phyloP scores from a whole-genome alignment of 2,888 invertebrate genomes.

The Drosophila flavopinicola region DNA sequence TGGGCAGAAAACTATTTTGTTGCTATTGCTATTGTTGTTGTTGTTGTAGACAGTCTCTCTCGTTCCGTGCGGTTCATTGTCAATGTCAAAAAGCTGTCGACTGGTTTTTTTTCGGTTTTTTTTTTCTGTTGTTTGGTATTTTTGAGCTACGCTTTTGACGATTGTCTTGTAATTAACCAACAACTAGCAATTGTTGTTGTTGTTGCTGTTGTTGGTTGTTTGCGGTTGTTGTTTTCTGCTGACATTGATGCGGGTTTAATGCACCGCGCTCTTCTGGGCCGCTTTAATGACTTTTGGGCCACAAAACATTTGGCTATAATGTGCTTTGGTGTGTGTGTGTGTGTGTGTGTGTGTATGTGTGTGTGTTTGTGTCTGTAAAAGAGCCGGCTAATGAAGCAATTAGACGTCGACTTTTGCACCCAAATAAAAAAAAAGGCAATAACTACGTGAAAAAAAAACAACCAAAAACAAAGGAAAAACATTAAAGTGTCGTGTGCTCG shows the following conservation, averaged over 20 bases:
- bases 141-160: conserved; percentile 56
- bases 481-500: not conserved
- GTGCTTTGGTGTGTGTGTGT: not conserved
- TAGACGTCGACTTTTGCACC: conserved; percentile 65
- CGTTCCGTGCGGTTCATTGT: conserved; percentile 62
- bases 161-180: conserved; percentile 69
- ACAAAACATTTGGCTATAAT: conserved; percentile 38
- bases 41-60: conserved; percentile 22
- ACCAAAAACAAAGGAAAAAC: conserved; percentile 14
- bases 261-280: conserved; percentile 53
- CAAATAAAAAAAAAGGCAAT: conserved; percentile 3
- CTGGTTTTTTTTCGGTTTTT: conserved; percentile 55
- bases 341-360: conserved; percentile 1
- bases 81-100: conserved; percentile 70
- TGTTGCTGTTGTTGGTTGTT: conserved; percentile 20
- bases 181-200: conserved; percentile 49
- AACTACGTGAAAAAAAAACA: not conserved
- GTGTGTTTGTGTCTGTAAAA: not conserved
- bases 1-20: conserved; percentile 46
- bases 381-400: conserved; percentile 73
- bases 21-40: conserved; percentile 21
- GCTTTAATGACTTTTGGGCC: conserved; percentile 49
- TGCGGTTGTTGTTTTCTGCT: conserved; percentile 41
- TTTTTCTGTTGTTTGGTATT: conserved; percentile 12
- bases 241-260: conserved; percentile 79